Percentiles rank a stretch among this genome's conserved stretches.
Evolutionary conservation across 2,797 vertebrate genomes (phyloP).

Genomic region (Myotis findleyi): DNA sequence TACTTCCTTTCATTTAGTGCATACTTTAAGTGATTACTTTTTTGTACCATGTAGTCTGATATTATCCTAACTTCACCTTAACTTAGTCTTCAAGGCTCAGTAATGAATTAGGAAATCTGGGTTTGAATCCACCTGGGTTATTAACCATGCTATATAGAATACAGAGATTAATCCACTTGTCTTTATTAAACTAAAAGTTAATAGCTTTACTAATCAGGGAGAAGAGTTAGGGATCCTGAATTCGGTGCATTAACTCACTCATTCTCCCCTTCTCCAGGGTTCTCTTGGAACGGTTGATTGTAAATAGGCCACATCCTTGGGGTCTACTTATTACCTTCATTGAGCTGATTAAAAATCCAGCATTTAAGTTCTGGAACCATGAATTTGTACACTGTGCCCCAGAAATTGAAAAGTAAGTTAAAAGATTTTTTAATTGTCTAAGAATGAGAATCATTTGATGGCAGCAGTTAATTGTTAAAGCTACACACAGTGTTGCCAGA

Average conservation of each 20-base stretch:
- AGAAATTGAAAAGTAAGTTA: slow-evolving; percentile 98
- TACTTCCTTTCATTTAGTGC: neutral
- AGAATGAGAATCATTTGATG: neutral
- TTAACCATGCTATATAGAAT: neutral
- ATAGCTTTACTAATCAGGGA: neutral
- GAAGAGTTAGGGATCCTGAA: neutral
- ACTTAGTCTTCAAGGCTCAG: neutral
- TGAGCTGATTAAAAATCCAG: slow-evolving; percentile 99
- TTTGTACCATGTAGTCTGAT: neutral
- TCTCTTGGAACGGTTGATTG: slow-evolving; percentile 97
- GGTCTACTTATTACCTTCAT: slow-evolving; percentile 99
- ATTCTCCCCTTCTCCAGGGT: slow-evolving; percentile 88
- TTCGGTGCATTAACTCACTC: neutral
- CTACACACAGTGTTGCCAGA: too few species aligned
- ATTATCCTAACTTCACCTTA: neutral
- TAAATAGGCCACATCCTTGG: slow-evolving; percentile 99
- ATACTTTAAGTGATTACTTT: neutral
- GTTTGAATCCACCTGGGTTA: neutral
- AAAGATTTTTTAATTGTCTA: slow-evolving; percentile 38
- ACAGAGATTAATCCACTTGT: neutral
- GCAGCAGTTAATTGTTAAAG: neutral
- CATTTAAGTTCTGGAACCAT: slow-evolving; percentile 99
- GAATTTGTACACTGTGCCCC: slow-evolving; percentile 99
- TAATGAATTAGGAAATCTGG: neutral
- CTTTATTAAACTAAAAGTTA: neutral